phyloP scores from a whole-genome alignment of 1,140 invertebrate genomes.

The Drosophila fuyamai region DNA sequence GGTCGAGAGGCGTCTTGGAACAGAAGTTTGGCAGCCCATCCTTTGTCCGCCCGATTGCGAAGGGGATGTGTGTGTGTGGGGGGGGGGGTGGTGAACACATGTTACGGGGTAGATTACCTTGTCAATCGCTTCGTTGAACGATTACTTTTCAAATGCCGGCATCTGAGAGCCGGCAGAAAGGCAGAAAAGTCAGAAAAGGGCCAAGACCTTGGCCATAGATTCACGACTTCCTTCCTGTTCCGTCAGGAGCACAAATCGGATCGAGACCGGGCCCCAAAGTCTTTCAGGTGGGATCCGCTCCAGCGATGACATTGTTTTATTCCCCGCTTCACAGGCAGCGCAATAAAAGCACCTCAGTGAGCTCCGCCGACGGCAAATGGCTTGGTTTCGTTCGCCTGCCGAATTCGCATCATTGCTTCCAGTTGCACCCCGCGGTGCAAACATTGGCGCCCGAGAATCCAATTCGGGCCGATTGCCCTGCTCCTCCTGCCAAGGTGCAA shows the following conservation, averaged over 20 bases:
- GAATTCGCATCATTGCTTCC: constrained; percentile 60
- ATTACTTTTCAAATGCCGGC: constrained; percentile 67
- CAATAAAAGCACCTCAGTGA: constrained; percentile 70
- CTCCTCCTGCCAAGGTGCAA: constrained; percentile 10
- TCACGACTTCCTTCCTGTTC: constrained; percentile 73
- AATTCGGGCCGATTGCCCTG: constrained; percentile 28
- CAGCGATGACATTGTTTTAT: constrained; percentile 78
- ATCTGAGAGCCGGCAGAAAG: constrained; percentile 45
- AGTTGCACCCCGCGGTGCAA: constrained; percentile 72
- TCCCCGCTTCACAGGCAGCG: constrained; percentile 72
- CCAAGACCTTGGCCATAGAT: constrained; percentile 53
- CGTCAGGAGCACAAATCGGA: not conserved
- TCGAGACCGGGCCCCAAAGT: not conserved
- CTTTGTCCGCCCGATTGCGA: constrained; percentile 37
- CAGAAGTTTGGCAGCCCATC: constrained; percentile 55
- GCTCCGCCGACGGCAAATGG: constrained; percentile 65
- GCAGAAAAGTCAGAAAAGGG: not conserved
- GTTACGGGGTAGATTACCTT: constrained; percentile 73
- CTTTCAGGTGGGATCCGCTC: too few species aligned
- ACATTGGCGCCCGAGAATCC: constrained; percentile 68
- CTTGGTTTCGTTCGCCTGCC: constrained; percentile 41
- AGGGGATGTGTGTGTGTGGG: constrained; percentile 4
- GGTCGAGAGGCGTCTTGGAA: constrained; percentile 8
- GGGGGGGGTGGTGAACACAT: constrained; percentile 58
- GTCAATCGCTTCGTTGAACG: constrained; percentile 80